phyloP scores from a whole-genome alignment of 2,888 invertebrate species.

The Caenorhabditis macrosperma region DNA sequence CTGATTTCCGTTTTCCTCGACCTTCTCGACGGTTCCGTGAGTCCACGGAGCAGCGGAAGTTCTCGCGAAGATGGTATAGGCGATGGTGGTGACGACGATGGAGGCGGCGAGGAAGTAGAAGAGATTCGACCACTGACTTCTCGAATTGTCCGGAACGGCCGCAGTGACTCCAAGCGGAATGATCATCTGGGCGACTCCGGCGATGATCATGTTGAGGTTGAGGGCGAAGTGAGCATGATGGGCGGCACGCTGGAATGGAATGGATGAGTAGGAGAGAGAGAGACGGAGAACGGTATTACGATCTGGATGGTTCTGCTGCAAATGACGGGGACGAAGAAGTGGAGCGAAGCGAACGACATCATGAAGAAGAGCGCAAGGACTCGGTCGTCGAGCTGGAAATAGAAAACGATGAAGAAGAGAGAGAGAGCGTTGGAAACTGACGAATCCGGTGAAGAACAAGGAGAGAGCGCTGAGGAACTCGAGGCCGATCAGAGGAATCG shows the following conservation, averaged over 20 bases:
- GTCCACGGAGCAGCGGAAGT: conserved; percentile 61
- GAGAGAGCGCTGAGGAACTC: conserved; percentile 56
- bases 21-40: too few relatives aligned
- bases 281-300: conserved; percentile 43
- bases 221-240: conserved; percentile 65
- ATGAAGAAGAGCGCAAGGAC: conserved; percentile 53
- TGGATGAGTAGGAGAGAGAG: too few relatives aligned
- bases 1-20: too few relatives aligned
- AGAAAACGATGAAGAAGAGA: too few relatives aligned
- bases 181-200: conserved; percentile 65
- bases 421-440: conserved; percentile 31
- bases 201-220: conserved; percentile 65
- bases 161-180: conserved; percentile 63
- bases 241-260: conserved; percentile 57
- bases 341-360: conserved; percentile 64
- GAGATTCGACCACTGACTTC: conserved; percentile 60
- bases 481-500: conserved; percentile 56
- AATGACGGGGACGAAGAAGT: conserved; percentile 66
- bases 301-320: conserved; percentile 67
- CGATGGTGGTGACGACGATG: conserved; percentile 46
- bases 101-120: conserved; percentile 62
- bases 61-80: conserved; percentile 50
- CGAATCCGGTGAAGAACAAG: conserved; percentile 63
- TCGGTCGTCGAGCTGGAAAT: conserved; percentile 56
- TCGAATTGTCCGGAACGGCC: conserved; percentile 58